Evolutionary conservation across 2,888 invertebrate genomes (phyloP), one percentile per base, ranked within the genome.

Genomic region (Meandrusa payeni): DNA sequence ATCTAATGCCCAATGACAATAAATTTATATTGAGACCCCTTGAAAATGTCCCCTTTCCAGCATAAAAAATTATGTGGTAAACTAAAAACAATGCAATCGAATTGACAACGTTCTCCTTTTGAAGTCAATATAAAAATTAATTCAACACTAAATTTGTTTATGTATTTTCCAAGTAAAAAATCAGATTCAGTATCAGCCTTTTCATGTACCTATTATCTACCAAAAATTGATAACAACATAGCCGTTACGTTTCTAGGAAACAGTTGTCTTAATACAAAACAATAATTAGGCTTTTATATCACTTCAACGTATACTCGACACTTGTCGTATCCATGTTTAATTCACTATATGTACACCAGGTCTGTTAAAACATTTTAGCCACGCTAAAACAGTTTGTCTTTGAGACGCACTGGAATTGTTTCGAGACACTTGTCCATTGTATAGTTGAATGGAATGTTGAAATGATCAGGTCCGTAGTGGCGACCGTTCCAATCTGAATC

Each of bases 211-310:
- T 86, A 85, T 74, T 67, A 70, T 60, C 82, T 82, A 83, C 82
- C 70, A 80, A 76, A 82, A 73, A 70, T 79, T 76, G 75, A 78
- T 79, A 81, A 79, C 75, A 86, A 76, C 62, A 62, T 71, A 69
- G 64, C 73, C 64, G 69, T 74, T 68, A 69, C 70, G 87, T 83
- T 87, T 87, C 87, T 86, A 85, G 85, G 87, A 87, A 87, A 86
- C 86, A 76, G 66, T 66, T 54, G 64, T 67, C 52, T 70, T 76
- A 76, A 76, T 81, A 76, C 70, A 76, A 76, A 76, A 74, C 74
- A 75, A 72, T 69, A 70, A 65, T 79, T 82, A 86, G 82, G 86
- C 81, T 79, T 71, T 73, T 74, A 78, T 85, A 83, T 86, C 85
- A 83, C 82, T 76, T 77, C 75, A 69, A 78, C 86, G 86, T 87